Evolutionary conservation across 1,140 invertebrate species (phyloP).

Genomic region (Ridgeia piscesae): DNA sequence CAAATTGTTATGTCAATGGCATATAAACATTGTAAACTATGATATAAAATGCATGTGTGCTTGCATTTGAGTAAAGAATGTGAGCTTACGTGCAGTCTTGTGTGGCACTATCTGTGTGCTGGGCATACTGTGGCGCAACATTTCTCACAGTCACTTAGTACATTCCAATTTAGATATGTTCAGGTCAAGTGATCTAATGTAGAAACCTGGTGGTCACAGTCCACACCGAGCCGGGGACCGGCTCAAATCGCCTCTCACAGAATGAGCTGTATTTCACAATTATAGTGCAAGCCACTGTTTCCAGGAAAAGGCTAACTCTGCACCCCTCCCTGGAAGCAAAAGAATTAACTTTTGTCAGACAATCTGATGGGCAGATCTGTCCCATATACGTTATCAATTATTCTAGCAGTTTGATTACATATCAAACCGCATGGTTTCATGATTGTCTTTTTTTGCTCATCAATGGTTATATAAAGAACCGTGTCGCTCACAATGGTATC

Average conservation of each 20-base stretch:
- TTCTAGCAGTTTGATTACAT: not conserved
- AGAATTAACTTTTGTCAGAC: not conserved
- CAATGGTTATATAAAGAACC: not conserved
- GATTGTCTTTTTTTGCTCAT: not conserved
- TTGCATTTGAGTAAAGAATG: not conserved
- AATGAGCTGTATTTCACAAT: not conserved
- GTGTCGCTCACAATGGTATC: not conserved
- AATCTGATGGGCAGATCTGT: not conserved
- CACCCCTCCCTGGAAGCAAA: no score
- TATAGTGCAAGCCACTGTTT: not conserved
- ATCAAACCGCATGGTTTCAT: not conserved
- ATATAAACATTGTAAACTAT: no score
- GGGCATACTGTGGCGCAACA: not conserved
- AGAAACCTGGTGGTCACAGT: not conserved
- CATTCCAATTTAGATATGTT: not conserved
- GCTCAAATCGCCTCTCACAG: not conserved
- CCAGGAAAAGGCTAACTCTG: not conserved
- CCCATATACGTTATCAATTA: not conserved
- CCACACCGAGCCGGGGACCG: not conserved
- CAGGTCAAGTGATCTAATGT: not conserved
- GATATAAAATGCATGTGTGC: not conserved
- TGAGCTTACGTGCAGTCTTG: not conserved
- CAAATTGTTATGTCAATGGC: no score
- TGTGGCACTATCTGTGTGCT: not conserved
- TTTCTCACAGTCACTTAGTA: not conserved